A percentile compares a stretch with the other conserved stretches of the same genome.
Conservation (phyloP, 2,888 invertebrate species). For the Scaptomyza flava region DNA sequence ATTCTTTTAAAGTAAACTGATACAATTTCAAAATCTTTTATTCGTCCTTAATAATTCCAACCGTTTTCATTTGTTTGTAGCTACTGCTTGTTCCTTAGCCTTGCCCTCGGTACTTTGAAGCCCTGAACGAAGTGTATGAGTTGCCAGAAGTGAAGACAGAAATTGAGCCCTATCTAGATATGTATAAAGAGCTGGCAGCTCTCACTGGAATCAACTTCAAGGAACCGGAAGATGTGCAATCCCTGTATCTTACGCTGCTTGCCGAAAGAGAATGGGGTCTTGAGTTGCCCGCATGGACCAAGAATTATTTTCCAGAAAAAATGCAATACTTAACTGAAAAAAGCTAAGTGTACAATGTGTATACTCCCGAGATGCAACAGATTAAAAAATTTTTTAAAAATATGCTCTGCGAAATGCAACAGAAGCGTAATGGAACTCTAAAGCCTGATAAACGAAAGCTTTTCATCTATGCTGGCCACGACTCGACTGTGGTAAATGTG, state of each 20-base stretch:
- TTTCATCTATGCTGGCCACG: no score
- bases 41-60: not conserved
- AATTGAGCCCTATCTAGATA: conserved; percentile 84
- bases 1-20: no score
- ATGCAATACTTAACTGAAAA: conserved; percentile 86
- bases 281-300: conserved; percentile 87
- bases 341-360: conserved; percentile 87
- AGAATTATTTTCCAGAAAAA: conserved; percentile 86
- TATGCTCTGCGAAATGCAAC: no score
- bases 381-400: no score
- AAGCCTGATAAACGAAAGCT: no score
- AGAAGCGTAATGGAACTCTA: no score
- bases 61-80: conserved; percentile 78
- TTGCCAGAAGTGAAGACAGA: conserved; percentile 84
- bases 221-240: conserved; percentile 87
- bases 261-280: conserved; percentile 88
- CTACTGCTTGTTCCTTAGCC: conserved; percentile 87
- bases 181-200: conserved; percentile 86
- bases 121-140: conserved; percentile 85
- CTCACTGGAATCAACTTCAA: conserved; percentile 86
- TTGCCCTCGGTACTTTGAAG: conserved; percentile 87
- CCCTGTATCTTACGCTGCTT: conserved; percentile 87
- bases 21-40: no score
- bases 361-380: conserved; percentile 86
- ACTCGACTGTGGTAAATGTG: no score